Conservation (phyloP, 2,113 vertebrate species). For the Megaceryle torquata region DNA sequence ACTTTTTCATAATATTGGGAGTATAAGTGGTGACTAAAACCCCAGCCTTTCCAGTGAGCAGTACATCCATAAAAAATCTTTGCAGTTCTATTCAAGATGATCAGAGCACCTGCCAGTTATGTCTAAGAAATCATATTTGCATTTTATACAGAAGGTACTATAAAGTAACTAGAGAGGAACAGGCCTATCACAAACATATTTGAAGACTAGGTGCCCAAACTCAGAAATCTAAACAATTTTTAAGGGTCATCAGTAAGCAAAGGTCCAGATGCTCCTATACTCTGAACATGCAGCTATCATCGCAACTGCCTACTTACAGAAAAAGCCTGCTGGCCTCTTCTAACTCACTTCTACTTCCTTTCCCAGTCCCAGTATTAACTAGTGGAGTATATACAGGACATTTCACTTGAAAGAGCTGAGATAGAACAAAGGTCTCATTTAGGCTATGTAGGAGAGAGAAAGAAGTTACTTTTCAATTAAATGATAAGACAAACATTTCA, state of each 20-base stretch:
- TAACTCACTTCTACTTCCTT: not conserved
- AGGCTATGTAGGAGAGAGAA: not conserved
- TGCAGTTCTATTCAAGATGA: not conserved
- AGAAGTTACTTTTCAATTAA: slow-evolving; percentile 69
- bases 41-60: not conserved
- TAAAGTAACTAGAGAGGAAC: not conserved
- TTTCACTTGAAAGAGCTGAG: not conserved
- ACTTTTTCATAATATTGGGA: not conserved
- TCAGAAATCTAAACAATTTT: not conserved
- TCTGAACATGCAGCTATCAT: not conserved
- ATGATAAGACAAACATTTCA: slow-evolving; percentile 73
- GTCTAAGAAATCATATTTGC: not conserved
- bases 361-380: not conserved
- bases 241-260: not conserved
- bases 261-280: not conserved
- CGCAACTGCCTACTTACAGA: not conserved
- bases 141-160: not conserved
- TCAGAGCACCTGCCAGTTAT: not conserved
- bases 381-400: not conserved
- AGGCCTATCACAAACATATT: not conserved
- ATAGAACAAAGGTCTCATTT: slow-evolving; percentile 7
- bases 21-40: not conserved
- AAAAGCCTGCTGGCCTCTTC: not conserved
- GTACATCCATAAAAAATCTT: not conserved
- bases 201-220: not conserved